Percentiles rank a stretch among this genome's conserved stretches.
These are phyloP conservation scores for Agrypnia vestita DNA, from an alignment of 1,140 invertebrate species.

Conservation along the genomic window DNA sequence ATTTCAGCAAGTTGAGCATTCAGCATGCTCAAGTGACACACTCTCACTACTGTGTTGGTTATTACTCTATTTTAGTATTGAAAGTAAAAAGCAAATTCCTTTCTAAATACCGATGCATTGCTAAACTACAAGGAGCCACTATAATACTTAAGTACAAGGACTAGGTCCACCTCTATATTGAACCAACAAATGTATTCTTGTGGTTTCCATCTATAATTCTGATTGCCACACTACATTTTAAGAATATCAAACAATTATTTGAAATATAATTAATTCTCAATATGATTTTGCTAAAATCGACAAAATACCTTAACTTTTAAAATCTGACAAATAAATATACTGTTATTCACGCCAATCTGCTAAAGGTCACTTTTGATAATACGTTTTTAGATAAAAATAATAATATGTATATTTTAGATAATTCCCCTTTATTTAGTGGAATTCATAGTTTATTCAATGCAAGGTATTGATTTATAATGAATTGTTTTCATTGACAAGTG, in stretches of 20 bases:
- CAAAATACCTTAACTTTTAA: constrained; percentile 23
- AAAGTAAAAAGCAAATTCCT: constrained; percentile 45
- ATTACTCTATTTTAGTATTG: constrained; percentile 46
- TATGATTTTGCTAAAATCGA: constrained; percentile 10
- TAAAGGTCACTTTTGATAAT: constrained; percentile 44
- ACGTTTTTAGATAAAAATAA: constrained; percentile 33
- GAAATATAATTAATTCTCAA: constrained; percentile 20
- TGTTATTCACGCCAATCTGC: constrained; percentile 31
- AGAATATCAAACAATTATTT: background rate
- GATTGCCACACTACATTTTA: background rate
- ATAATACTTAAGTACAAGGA: constrained; percentile 58
- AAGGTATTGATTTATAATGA: constrained; percentile 37
- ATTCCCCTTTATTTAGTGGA: constrained; percentile 31
- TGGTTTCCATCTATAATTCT: constrained; percentile 1
- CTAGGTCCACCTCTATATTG: constrained; percentile 27
- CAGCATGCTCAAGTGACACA: constrained; percentile 30
- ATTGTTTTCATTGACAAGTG: no score
- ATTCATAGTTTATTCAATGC: constrained; percentile 49
- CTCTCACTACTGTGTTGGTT: constrained; percentile 48
- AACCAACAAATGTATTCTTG: constrained; percentile 32
- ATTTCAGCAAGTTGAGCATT: constrained; percentile 27
- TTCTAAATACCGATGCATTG: constrained; percentile 56
- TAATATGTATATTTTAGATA: background rate
- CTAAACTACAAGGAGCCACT: constrained; percentile 55
- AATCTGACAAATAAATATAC: constrained; percentile 28